Evolutionary conservation across 2,888 invertebrate genomes (phyloP).

Genomic region (Drosophila siamana): DNA sequence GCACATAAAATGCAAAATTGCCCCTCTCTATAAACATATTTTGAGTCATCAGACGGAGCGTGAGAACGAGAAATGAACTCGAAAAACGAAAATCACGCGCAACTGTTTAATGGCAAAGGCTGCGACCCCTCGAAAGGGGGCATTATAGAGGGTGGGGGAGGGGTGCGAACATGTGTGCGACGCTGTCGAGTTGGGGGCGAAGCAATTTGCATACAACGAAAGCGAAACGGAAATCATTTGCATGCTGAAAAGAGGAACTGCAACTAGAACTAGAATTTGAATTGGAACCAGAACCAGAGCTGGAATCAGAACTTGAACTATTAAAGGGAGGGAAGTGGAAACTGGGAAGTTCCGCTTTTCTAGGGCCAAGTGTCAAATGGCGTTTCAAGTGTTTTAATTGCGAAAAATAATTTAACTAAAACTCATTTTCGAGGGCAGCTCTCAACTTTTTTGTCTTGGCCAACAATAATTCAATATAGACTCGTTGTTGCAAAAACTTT

Average conservation of each 20-base stretch:
- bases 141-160: no score
- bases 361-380: slow-evolving; percentile 27
- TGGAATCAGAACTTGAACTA: no score
- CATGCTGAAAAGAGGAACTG: slow-evolving; percentile 25
- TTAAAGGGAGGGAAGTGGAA: slow-evolving; percentile 10
- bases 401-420: slow-evolving; percentile 29
- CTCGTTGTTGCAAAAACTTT: neutral
- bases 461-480: slow-evolving; percentile 45
- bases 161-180: slow-evolving; percentile 48
- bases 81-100: slow-evolving; percentile 63
- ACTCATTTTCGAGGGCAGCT: slow-evolving; percentile 28
- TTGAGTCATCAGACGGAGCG: slow-evolving; percentile 44
- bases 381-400: slow-evolving; percentile 74
- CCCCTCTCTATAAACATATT: slow-evolving; percentile 39
- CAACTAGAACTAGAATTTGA: slow-evolving; percentile 8
- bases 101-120: slow-evolving; percentile 53
- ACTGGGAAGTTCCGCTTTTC: slow-evolving; percentile 19
- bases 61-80: slow-evolving; percentile 42
- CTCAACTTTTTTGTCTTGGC: slow-evolving; percentile 32
- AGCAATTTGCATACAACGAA: slow-evolving; percentile 30
- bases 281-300: slow-evolving; percentile 4
- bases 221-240: slow-evolving; percentile 68
- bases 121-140: no score
- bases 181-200: slow-evolving; percentile 18
- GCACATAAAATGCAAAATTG: slow-evolving; percentile 37